Evolutionary conservation across 2,113 vertebrate species (phyloP).

Genomic region (Tiliqua scincoides): DNA sequence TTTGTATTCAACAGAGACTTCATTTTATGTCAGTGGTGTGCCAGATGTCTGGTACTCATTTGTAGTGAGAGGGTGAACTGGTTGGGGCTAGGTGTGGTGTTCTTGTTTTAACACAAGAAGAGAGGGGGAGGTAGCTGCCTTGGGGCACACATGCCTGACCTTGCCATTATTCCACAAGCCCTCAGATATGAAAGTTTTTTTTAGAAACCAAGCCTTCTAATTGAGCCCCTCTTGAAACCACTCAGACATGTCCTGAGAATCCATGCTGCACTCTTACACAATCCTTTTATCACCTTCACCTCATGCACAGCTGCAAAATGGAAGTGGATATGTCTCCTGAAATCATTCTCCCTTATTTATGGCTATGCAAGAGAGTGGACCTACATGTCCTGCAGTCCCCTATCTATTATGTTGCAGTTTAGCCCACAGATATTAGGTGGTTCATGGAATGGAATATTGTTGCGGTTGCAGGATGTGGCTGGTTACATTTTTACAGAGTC

Average conservation of each 20-base stretch:
- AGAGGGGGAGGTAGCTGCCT: not conserved
- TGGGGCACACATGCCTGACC: not conserved
- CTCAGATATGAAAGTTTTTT: not conserved
- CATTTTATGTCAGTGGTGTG: not conserved
- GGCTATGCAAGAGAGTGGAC: not conserved
- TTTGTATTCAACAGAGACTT: slow-evolving; percentile 59
- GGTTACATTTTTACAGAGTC: too few relatives aligned
- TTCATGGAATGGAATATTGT: not conserved
- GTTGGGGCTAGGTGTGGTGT: not conserved
- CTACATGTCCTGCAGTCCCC: too few relatives aligned
- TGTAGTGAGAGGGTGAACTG: not conserved
- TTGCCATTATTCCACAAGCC: not conserved
- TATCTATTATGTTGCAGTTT: not conserved
- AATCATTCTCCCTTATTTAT: not conserved
- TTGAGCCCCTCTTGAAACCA: not conserved
- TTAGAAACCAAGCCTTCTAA: not conserved
- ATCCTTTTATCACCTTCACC: not conserved
- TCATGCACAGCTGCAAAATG: not conserved
- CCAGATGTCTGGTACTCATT: not conserved
- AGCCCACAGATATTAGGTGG: too few relatives aligned
- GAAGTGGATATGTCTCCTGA: too few relatives aligned
- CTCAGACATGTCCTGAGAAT: not conserved
- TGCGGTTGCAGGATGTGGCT: not conserved
- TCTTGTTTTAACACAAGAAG: not conserved
- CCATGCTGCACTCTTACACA: not conserved